Conservation (phyloP, 2,888 invertebrate species). For the Scelioninae gen. 2 region DNA sequence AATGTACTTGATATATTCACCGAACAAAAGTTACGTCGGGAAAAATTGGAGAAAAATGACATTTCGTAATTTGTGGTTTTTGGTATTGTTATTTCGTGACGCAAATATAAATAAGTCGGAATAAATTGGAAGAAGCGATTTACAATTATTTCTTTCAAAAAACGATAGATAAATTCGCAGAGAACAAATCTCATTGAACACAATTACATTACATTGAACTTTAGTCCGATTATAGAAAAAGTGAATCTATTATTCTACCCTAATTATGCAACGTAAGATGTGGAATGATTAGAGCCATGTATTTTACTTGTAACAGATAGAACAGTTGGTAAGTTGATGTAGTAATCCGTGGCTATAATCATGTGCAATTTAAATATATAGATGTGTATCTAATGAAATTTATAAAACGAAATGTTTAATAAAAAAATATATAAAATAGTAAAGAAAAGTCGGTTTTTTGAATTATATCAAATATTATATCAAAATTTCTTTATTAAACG, state of each 20-base stretch:
- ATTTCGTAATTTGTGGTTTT: background rate
- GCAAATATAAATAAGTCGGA: constrained; percentile 28
- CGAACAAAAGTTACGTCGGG: background rate
- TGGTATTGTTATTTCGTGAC: background rate
- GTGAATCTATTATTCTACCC: constrained; percentile 36
- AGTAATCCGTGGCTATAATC: background rate
- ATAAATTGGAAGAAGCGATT: constrained; percentile 40
- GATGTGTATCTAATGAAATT: no score
- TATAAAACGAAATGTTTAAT: no score
- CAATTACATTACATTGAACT: constrained; percentile 47
- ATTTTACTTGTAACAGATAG: background rate
- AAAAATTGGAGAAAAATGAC: background rate
- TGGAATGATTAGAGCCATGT: constrained; percentile 29
- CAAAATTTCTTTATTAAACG: no score
- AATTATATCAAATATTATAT: no score
- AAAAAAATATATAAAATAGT: no score
- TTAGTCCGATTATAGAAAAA: constrained; percentile 35
- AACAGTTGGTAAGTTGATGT: background rate
- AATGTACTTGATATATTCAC: no score
- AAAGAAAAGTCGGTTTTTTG: no score
- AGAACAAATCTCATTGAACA: constrained; percentile 35
- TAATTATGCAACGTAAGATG: constrained; percentile 43
- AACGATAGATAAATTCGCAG: constrained; percentile 34
- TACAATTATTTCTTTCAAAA: constrained; percentile 16
- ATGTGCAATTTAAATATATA: background rate